These are phyloP conservation scores for Sebastes nivosus DNA, from an alignment of 2,797 vertebrate genomes.

Conservation along the genomic window DNA sequence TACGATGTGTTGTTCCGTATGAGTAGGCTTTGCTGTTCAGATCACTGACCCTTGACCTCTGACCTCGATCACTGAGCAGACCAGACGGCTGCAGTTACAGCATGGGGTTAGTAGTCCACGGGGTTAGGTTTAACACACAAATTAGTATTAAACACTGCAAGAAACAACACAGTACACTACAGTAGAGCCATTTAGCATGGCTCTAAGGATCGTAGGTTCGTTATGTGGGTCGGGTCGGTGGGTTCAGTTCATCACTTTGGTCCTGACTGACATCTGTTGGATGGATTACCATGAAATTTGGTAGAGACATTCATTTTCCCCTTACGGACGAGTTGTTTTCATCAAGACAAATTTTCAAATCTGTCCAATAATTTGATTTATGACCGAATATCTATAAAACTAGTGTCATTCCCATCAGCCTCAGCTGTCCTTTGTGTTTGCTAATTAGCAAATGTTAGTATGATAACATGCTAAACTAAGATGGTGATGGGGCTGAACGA, in stretches of 20 bases:
- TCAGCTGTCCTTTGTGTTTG: neutral
- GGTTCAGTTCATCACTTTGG: neutral
- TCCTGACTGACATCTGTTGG: neutral
- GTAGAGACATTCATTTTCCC: neutral
- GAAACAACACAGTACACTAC: neutral
- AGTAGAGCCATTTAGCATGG: neutral
- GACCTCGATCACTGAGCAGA: conserved; percentile 48
- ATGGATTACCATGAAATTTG: neutral
- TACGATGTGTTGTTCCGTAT: conserved; percentile 71
- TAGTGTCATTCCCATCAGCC: neutral
- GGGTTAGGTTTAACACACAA: conserved; percentile 24
- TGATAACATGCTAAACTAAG: neutral
- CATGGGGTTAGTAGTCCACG: neutral
- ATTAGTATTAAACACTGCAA: neutral
- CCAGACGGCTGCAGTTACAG: conserved; percentile 39
- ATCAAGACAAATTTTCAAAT: neutral
- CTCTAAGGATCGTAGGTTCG: neutral
- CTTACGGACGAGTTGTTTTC: neutral
- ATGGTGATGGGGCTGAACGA: neutral
- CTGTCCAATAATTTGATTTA: neutral
- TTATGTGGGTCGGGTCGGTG: neutral
- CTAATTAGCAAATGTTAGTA: neutral
- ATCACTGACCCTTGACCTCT: conserved; percentile 63
- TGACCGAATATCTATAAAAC: neutral
- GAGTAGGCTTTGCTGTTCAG: conserved; percentile 70